Evolutionary conservation across 2,888 invertebrate genomes (phyloP), one percentile per base, ranked within the genome.

Genomic region (Drosophila monieri): DNA sequence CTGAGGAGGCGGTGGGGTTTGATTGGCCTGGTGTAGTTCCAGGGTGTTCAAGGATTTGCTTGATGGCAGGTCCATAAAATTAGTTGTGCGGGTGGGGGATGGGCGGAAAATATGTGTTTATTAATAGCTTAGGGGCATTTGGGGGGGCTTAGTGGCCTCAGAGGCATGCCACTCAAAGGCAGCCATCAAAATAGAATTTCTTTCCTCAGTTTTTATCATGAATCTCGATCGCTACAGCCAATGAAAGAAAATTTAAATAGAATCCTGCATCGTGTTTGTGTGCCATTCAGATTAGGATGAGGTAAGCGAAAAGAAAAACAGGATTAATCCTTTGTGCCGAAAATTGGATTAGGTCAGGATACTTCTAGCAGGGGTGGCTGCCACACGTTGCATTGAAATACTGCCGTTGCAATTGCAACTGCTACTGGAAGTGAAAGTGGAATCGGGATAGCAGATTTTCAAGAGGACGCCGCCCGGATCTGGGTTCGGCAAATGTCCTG

Each of bases 301-400:
- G 51, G 52, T 48, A 54, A 49, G 68, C 37, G 72, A 53, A 81
- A 85, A 84, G 80, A 88, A 86, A 85, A 80, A 75, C 69, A 75
- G 78, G 86, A 88, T 85, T 88, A 81, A 71, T 76, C 76, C 66
- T 73, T 89, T 89, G 81, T 86, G 67, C 61, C 65, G 69, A 49
- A 73, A 88, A 89, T 89, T 88, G 89, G 87, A 88, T 89, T 88
- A 83, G 83, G 55, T 74, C 78, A 67, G 77, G 52, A 60, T 56
- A 48, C 25, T 48, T 47, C 12, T 25, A 30, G 5, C 53, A 30
- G 53, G 52, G 69, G 44, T 39, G 56, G 39, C 67, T 80, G 74
- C 78, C 61, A 27, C 39, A 77, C 79, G 83, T 75, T 81, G 73
- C 77, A 77, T 59, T 72, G 80, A 21, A 49, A 27, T 39, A 52